These are phyloP conservation scores for Polypterus bichir DNA, from an alignment of 2,113 vertebrate genomes.

Conservation along the genomic window DNA sequence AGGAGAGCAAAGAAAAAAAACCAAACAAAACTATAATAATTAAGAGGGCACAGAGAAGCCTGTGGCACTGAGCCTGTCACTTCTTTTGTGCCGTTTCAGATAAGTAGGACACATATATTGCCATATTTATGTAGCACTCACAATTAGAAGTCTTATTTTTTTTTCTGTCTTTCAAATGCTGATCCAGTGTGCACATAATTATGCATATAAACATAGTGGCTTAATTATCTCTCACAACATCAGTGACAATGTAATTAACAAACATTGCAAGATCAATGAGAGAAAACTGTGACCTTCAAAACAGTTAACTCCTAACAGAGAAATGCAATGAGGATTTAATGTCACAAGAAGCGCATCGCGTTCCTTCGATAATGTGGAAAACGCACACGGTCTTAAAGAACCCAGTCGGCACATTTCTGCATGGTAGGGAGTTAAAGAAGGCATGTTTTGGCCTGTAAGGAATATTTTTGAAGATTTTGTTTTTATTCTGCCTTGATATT, in stretches of 20 bases:
- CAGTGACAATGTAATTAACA: conserved; percentile 99
- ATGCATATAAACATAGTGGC: conserved; percentile 99
- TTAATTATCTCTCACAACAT: conserved; percentile 99
- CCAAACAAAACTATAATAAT: conserved; percentile 11
- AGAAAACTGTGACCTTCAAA: conserved; percentile 98
- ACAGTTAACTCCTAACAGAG: conserved; percentile 63
- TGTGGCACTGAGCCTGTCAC: conserved; percentile 43
- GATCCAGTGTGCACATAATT: conserved; percentile 93
- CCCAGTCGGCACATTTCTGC: too few species aligned
- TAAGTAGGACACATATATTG: conserved; percentile 67
- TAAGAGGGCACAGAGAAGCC: conserved; percentile 20
- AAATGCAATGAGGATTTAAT: conserved; percentile 46
- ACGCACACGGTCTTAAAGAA: too few species aligned
- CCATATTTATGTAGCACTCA: conserved; percentile 50
- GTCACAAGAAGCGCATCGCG: conserved; percentile 47
- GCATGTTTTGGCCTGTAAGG: too few species aligned
- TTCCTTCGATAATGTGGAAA: conserved; percentile 43
- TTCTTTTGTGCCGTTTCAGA: conserved; percentile 52
- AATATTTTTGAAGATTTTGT: too few species aligned
- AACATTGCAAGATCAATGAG: conserved; percentile 99
- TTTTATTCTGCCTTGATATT: too few species aligned
- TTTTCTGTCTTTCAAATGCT: conserved; percentile 73
- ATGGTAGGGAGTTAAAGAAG: too few species aligned
- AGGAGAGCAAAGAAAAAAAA: conserved; percentile 17
- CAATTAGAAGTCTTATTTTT: conserved; percentile 52